Conservation (phyloP, 2,888 invertebrate species). For the Margaritifera margaritifera region DNA sequence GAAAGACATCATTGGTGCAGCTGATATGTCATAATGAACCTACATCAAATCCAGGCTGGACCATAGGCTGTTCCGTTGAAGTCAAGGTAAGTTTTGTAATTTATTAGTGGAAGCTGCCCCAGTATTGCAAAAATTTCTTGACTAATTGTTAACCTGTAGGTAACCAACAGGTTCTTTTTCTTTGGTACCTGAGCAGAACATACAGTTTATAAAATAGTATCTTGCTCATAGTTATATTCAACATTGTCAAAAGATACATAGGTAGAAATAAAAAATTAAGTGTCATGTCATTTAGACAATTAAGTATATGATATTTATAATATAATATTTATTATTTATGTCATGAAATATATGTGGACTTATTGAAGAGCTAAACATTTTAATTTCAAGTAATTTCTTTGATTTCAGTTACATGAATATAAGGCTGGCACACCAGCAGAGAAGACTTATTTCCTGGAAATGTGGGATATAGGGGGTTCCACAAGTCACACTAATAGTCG, state of each 20-base stretch:
- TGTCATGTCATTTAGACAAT: too few species aligned
- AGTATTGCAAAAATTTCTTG: too few species aligned
- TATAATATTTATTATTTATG: too few species aligned
- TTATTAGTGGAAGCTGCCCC: not conserved
- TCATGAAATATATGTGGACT: too few species aligned
- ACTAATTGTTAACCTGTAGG: too few species aligned
- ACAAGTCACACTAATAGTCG: constrained; percentile 93
- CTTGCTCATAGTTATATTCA: too few species aligned
- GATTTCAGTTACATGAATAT: constrained; percentile 84
- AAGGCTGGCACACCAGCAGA: constrained; percentile 95
- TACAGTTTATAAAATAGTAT: too few species aligned
- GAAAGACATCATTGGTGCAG: constrained; percentile 95
- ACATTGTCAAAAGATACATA: too few species aligned
- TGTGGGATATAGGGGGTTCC: constrained; percentile 98
- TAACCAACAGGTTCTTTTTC: too few species aligned
- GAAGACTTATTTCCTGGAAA: constrained; percentile 91
- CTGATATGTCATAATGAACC: constrained; percentile 91
- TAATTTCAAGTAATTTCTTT: not conserved
- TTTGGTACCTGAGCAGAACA: too few species aligned
- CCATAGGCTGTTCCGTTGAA: constrained; percentile 96
- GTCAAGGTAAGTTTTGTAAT: constrained; percentile 80
- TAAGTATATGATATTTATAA: too few species aligned
- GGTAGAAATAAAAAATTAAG: too few species aligned
- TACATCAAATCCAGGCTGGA: constrained; percentile 91
- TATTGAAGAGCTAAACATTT: not conserved